Percentiles rank a stretch among this genome's conserved stretches.
Evolutionary conservation across 2,113 vertebrate species (phyloP).

Genomic region (Parus major): DNA sequence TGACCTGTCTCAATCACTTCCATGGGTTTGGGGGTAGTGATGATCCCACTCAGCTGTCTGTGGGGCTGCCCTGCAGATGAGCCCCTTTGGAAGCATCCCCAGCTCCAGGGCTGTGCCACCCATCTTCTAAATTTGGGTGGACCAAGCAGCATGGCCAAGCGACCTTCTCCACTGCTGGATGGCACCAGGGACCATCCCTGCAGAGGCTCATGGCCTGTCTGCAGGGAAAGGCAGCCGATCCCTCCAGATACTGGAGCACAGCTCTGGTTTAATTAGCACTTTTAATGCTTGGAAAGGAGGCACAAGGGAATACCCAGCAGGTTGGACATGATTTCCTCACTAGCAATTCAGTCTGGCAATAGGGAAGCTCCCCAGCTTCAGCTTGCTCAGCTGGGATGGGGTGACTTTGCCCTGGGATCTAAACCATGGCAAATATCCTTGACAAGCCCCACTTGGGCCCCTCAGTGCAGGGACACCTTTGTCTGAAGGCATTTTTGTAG

Average conservation of each 20-base stretch:
- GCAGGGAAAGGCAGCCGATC: neutral
- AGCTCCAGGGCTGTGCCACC: neutral
- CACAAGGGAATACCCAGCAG: neutral
- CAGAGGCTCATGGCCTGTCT: neutral
- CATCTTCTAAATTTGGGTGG: neutral
- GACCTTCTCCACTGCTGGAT: neutral
- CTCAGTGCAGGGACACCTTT: neutral
- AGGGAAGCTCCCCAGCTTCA: neutral
- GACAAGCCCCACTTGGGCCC: neutral
- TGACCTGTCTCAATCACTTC: neutral
- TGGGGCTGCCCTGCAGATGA: neutral
- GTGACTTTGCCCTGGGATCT: neutral
- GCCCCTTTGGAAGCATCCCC: neutral
- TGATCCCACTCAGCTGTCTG: neutral
- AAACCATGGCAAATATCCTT: neutral
- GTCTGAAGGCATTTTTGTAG: neutral
- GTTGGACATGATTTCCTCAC: neutral
- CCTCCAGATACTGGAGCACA: neutral
- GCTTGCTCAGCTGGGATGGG: neutral
- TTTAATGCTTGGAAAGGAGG: conserved; percentile 30
- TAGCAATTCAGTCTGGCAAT: neutral
- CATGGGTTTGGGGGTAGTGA: neutral
- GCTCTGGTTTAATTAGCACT: conserved; percentile 55
- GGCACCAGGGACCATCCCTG: rapidly evolving
- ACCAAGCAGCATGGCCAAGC: neutral